These are phyloP conservation scores for Monoplex corrugatus DNA, from an alignment of 2,888 invertebrate genomes.

Conservation along the genomic window DNA sequence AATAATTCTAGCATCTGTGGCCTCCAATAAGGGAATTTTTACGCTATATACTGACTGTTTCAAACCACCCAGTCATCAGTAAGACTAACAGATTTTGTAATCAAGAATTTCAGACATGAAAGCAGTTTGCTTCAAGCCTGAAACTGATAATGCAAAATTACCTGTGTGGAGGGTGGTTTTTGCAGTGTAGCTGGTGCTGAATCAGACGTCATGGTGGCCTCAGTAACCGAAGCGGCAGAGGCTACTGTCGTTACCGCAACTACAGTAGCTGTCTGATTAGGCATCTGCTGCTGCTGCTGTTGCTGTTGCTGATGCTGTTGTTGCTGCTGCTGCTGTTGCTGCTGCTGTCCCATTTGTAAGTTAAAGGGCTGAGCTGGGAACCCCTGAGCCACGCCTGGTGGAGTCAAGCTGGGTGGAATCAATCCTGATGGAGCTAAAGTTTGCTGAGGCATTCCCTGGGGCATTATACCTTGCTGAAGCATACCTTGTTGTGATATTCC, in stretches of 20 bases:
- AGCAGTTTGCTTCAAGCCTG: too few relatives aligned
- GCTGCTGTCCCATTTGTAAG: constrained; percentile 56
- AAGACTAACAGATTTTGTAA: too few relatives aligned
- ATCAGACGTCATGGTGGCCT: constrained; percentile 43
- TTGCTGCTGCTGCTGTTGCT: background rate
- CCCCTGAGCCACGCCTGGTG: constrained; percentile 60
- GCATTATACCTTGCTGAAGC: constrained; percentile 52
- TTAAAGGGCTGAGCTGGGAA: constrained; percentile 71
- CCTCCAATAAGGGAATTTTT: too few relatives aligned
- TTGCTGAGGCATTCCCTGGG: background rate
- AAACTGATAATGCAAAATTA: too few relatives aligned
- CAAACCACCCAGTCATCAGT: too few relatives aligned
- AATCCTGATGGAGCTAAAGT: background rate
- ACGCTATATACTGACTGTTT: too few relatives aligned
- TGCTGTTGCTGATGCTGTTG: constrained; percentile 40
- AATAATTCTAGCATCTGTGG: too few relatives aligned
- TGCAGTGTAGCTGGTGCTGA: constrained; percentile 62
- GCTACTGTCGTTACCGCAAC: constrained; percentile 40
- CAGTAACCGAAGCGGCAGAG: constrained; percentile 4
- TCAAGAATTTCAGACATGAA: too few relatives aligned
- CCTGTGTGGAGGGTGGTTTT: constrained; percentile 71
- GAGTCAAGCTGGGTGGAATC: background rate
- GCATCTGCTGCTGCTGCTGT: constrained; percentile 54
- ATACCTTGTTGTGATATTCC: constrained; percentile 23
- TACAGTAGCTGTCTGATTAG: constrained; percentile 45